phyloP scores from a whole-genome alignment of 2,888 invertebrate genomes.

The Cataglyphis altisquamis region DNA sequence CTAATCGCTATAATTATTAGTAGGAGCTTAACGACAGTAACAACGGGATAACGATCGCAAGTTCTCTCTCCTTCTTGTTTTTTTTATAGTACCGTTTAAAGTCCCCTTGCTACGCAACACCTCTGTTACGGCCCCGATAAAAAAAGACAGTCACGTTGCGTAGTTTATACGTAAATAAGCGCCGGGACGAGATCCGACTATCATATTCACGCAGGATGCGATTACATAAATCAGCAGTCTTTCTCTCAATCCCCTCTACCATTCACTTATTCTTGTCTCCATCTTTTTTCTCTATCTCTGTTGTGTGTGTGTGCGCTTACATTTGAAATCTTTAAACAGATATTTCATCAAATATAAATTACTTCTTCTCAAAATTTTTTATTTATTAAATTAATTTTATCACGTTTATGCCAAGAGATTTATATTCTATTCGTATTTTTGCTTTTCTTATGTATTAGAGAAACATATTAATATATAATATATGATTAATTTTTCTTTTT shows the following conservation, averaged over 20 bases:
- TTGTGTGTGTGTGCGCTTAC: no score
- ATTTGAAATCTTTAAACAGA: conserved; percentile 11
- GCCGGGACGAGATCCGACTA: conserved; percentile 66
- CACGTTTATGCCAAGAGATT: background rate
- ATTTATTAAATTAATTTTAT: background rate
- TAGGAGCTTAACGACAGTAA: conserved; percentile 5
- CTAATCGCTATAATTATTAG: conserved; percentile 32
- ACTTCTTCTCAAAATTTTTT: background rate
- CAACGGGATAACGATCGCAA: conserved; percentile 29
- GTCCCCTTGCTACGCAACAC: conserved; percentile 47
- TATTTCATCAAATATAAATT: background rate
- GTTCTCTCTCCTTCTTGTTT: conserved; percentile 18
- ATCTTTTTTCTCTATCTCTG: background rate
- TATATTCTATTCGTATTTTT: background rate
- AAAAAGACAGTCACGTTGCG: conserved; percentile 53
- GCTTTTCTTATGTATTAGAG: background rate
- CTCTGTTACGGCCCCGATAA: conserved; percentile 35
- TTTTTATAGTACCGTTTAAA: conserved; percentile 44
- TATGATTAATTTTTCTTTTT: background rate
- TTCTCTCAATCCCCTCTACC: conserved; percentile 25
- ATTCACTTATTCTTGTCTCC: background rate
- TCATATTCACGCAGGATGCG: conserved; percentile 70
- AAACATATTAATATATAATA: background rate
- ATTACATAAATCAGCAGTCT: conserved; percentile 68
- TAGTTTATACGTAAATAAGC: conserved; percentile 65